phyloP scores from a whole-genome alignment of 2,113 vertebrate genomes.

The Grammomys dolichurus region DNA sequence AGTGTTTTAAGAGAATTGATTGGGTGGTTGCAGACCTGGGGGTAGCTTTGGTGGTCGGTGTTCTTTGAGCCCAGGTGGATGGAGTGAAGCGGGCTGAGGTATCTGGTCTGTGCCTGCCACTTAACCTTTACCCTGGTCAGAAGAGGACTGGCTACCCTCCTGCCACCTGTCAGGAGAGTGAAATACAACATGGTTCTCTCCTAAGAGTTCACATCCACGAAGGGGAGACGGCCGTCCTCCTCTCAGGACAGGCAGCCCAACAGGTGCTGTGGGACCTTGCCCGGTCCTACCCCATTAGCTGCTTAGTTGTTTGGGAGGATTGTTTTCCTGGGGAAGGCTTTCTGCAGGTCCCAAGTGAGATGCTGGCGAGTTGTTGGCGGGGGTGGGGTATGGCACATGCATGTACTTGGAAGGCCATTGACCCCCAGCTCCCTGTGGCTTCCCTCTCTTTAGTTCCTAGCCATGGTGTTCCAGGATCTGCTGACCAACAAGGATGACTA shows the following conservation, averaged over 20 bases:
- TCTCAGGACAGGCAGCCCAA: background rate
- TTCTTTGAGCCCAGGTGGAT: background rate
- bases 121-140: accelerated
- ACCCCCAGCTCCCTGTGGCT: accelerated
- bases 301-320: background rate
- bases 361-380: accelerated
- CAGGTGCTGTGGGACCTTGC: background rate
- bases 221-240: accelerated
- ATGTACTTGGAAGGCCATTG: accelerated
- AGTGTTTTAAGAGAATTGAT: accelerated
- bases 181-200: background rate
- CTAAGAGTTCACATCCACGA: too few species aligned
- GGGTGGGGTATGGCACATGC: background rate
- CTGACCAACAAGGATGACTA: constrained; percentile 98
- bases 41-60: background rate
- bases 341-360: background rate
- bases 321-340: background rate
- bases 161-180: background rate
- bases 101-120: background rate
- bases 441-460: constrained; percentile 91
- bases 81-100: background rate
- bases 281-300: background rate
- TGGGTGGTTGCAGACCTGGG: accelerated
- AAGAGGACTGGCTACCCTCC: accelerated
- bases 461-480: constrained; percentile 99